A percentile compares a stretch with the other conserved stretches of the same genome.
phyloP scores from a whole-genome alignment of 1,140 invertebrate species.

The Charaxes varanes region DNA sequence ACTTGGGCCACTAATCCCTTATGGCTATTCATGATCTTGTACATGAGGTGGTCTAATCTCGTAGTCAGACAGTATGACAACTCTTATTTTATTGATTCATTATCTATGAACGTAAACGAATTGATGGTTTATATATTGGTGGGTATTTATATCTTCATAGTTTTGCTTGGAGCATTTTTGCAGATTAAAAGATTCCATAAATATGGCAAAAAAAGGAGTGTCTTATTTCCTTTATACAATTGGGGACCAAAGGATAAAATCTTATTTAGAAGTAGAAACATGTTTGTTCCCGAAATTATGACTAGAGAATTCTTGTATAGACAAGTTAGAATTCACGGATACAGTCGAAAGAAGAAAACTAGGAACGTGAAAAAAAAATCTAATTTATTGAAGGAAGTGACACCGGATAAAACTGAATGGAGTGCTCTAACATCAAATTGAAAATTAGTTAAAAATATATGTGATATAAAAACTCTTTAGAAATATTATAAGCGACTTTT shows the following conservation, averaged over 20 bases:
- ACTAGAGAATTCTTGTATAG: slow-evolving; percentile 62
- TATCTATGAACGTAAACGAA: slow-evolving; percentile 25
- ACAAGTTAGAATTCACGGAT: slow-evolving; percentile 52
- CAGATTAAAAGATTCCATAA: slow-evolving; percentile 30
- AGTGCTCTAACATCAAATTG: slow-evolving; percentile 44
- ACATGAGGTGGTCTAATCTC: slow-evolving; percentile 25
- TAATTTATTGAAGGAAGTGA: slow-evolving; percentile 11
- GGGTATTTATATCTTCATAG: slow-evolving; percentile 33
- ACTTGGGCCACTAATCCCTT: slow-evolving; percentile 48
- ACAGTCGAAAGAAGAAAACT: slow-evolving; percentile 23
- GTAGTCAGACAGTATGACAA: slow-evolving; percentile 20
- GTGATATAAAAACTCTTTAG: not conserved
- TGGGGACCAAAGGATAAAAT: slow-evolving; percentile 52
- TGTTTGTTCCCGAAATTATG: slow-evolving; percentile 67
- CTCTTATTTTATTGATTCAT: slow-evolving; percentile 25
- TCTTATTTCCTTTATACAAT: slow-evolving; percentile 28
- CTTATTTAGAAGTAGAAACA: slow-evolving; percentile 51
- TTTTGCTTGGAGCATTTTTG: slow-evolving; percentile 29
- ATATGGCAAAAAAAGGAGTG: slow-evolving; percentile 14
- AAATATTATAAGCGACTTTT: too few relatives aligned
- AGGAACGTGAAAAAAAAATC: slow-evolving; percentile 11
- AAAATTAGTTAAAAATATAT: slow-evolving; percentile 4
- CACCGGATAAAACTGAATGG: slow-evolving; percentile 34
- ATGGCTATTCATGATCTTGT: slow-evolving; percentile 27
- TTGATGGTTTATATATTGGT: slow-evolving; percentile 35